Conservation (phyloP, 2,888 invertebrate genomes). For the Cataglyphis rosenhaueri region DNA sequence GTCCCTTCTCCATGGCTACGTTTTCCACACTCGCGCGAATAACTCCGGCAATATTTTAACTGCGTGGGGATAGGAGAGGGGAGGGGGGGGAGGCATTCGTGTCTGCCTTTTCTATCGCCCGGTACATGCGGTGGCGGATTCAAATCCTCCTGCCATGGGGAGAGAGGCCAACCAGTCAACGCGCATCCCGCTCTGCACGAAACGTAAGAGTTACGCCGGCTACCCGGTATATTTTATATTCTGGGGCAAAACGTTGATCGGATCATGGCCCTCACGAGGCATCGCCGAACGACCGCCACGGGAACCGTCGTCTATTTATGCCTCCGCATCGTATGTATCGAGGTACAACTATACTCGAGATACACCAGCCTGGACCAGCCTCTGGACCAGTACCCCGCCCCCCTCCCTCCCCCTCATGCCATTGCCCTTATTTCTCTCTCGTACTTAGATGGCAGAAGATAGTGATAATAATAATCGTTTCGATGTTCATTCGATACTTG, state of each 20-base stretch:
- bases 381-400: background rate
- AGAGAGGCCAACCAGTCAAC: slow-evolving; percentile 5
- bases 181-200: slow-evolving; percentile 1
- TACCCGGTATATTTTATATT: slow-evolving; percentile 69
- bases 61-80: slow-evolving; percentile 44
- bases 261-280: slow-evolving; percentile 72
- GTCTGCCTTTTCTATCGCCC: slow-evolving; percentile 52
- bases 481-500: background rate
- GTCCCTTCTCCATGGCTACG: slow-evolving; percentile 49
- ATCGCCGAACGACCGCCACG: slow-evolving; percentile 79
- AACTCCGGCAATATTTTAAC: slow-evolving; percentile 81
- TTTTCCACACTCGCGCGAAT: slow-evolving; percentile 78
- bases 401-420: background rate
- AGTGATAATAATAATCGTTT: background rate
- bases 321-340: slow-evolving; percentile 56
- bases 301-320: slow-evolving; percentile 78
- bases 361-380: slow-evolving; percentile 19
- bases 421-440: slow-evolving; percentile 6
- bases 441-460: background rate
- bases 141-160: slow-evolving; percentile 44
- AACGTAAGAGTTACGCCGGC: slow-evolving; percentile 60
- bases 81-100: slow-evolving; percentile 70
- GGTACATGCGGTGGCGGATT: slow-evolving; percentile 57
- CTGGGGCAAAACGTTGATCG: slow-evolving; percentile 69
- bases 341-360: slow-evolving; percentile 55